phyloP scores from a whole-genome alignment of 2,888 invertebrate genomes.

The Ectemnius cavifrons region DNA sequence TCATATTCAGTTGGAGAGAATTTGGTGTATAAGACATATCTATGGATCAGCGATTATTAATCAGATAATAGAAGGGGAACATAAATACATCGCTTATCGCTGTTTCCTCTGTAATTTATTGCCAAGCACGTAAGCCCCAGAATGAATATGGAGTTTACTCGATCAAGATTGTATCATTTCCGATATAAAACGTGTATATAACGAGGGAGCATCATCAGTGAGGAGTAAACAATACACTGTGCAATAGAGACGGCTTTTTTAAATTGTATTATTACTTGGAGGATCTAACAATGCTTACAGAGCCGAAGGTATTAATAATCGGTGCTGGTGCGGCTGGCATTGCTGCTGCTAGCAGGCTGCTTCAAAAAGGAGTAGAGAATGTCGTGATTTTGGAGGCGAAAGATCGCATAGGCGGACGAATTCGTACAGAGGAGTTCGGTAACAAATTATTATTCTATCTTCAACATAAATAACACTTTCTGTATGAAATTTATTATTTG shows the following conservation, averaged over 20 bases:
- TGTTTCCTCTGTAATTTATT: no score
- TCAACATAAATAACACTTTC: not conserved
- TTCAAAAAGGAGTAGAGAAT: slow-evolving; percentile 77
- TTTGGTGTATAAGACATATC: no score
- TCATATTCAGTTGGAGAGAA: no score
- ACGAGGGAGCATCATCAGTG: not conserved
- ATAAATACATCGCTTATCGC: no score
- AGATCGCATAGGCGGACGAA: slow-evolving; percentile 79
- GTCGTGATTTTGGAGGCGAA: slow-evolving; percentile 79
- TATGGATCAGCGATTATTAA: no score
- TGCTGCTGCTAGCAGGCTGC: slow-evolving; percentile 79
- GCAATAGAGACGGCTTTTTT: no score
- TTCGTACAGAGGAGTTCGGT: slow-evolving; percentile 78
- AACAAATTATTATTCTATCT: slow-evolving; percentile 43
- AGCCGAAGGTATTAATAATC: slow-evolving; percentile 78
- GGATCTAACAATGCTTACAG: slow-evolving; percentile 50
- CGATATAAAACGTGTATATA: not conserved
- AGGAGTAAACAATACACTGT: no score
- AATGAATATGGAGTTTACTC: no score
- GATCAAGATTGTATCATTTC: no score
- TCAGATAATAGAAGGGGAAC: no score
- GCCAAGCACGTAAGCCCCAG: no score
- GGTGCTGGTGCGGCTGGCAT: slow-evolving; percentile 82
- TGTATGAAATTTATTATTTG: not conserved
- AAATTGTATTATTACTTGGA: no score